phyloP scores from a whole-genome alignment of 2,113 vertebrate genomes.

The Toxotes chatareus region DNA sequence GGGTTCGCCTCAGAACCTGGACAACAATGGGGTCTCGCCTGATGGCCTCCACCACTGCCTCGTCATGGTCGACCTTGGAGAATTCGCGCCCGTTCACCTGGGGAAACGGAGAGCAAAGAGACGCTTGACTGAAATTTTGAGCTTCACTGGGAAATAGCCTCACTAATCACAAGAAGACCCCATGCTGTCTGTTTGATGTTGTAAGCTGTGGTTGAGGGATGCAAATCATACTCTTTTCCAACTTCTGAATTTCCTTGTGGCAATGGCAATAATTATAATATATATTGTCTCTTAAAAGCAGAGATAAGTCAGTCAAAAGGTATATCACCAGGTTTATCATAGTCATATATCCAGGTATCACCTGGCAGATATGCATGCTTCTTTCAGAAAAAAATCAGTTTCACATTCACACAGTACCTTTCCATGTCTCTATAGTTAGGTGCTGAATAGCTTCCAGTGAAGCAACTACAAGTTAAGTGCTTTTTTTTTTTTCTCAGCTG shows the following conservation, averaged over 20 bases:
- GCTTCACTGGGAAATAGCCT: background rate
- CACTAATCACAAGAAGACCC: background rate
- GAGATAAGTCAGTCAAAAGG: background rate
- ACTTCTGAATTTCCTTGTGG: background rate
- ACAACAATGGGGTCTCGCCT: slow-evolving; percentile 95
- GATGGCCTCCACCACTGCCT: slow-evolving; percentile 92
- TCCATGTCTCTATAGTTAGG: slow-evolving; percentile 5
- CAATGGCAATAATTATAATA: background rate
- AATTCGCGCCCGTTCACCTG: slow-evolving; percentile 96
- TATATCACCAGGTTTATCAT: background rate
- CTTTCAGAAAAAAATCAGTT: slow-evolving; percentile 30
- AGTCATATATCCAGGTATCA: slow-evolving; percentile 12
- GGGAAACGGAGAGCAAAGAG: background rate
- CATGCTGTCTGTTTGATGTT: background rate
- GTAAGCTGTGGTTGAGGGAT: background rate
- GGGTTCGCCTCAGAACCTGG: slow-evolving; percentile 90
- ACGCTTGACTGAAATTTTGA: background rate
- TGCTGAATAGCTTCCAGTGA: background rate
- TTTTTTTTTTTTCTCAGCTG: slow-evolving; percentile 26
- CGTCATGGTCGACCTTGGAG: slow-evolving; percentile 91
- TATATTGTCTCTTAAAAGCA: background rate
- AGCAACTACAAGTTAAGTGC: slow-evolving; percentile 30
- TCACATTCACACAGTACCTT: slow-evolving; percentile 36
- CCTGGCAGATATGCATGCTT: slow-evolving; percentile 11
- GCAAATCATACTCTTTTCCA: background rate